phyloP scores from a whole-genome alignment of 2,888 invertebrate species.

The Himalopsyche anomala region DNA sequence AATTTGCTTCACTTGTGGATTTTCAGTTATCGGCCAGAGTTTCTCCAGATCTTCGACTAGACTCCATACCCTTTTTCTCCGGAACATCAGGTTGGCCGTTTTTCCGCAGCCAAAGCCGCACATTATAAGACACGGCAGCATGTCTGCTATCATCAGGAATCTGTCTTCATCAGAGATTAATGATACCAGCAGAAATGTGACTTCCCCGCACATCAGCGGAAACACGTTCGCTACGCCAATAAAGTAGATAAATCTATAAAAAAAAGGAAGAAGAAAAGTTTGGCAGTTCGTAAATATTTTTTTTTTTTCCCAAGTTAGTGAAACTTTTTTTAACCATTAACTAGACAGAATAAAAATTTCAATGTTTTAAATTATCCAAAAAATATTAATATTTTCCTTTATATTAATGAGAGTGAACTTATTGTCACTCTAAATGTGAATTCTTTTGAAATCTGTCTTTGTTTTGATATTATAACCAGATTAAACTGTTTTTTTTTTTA shows the following conservation, averaged over 20 bases:
- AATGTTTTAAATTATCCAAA: too few species aligned
- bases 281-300: too few species aligned
- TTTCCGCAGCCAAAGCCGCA: neutral
- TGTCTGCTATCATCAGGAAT: constrained; percentile 17
- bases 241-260: constrained; percentile 40
- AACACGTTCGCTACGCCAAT: neutral
- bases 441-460: too few species aligned
- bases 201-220: neutral
- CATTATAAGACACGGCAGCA: constrained; percentile 46
- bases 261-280: neutral
- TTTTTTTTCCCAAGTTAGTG: too few species aligned
- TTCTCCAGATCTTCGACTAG: constrained; percentile 27
- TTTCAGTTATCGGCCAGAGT: constrained; percentile 44
- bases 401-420: too few species aligned
- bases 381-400: too few species aligned
- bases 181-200: neutral
- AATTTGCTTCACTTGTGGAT: constrained; percentile 35
- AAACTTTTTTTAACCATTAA: too few species aligned
- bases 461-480: too few species aligned
- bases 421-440: too few species aligned
- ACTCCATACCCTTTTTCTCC: neutral
- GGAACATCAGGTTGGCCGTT: neutral
- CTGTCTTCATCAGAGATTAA: neutral
- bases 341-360: too few species aligned
- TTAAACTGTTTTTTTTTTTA: too few species aligned